Evolutionary conservation across 2,113 vertebrate genomes (phyloP).

Genomic region (crab-eating macaque (Macaca fascicularis)): DNA sequence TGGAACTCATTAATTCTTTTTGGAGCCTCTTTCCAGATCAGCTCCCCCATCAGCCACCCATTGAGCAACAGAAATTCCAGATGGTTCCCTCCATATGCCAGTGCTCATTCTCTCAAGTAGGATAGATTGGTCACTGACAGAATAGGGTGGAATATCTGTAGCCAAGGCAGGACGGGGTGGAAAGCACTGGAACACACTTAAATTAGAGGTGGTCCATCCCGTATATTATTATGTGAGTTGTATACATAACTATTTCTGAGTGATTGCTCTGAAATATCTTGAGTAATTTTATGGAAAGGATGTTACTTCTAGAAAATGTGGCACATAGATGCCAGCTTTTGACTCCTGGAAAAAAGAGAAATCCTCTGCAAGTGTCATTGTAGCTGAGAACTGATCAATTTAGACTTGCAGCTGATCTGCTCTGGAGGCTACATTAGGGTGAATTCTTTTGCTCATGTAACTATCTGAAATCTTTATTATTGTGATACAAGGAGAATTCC

Average conservation of each 20-base stretch:
- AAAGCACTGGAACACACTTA: background rate
- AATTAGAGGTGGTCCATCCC: background rate
- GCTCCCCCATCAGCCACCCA: constrained; percentile 76
- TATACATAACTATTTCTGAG: background rate
- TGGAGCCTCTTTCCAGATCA: constrained; percentile 77
- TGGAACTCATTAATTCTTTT: constrained; percentile 78
- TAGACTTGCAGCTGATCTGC: background rate
- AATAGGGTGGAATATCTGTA: background rate
- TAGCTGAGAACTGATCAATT: background rate
- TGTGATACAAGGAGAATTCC: background rate
- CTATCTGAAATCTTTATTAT: background rate
- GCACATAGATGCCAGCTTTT: background rate
- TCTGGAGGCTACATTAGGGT: background rate
- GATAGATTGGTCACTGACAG: constrained; percentile 74
- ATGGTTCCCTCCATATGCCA: constrained; percentile 79
- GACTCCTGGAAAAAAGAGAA: background rate
- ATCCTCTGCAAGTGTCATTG: background rate
- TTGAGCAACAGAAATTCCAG: constrained; percentile 76
- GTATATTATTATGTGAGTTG: background rate
- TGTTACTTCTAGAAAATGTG: background rate
- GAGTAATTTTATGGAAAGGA: background rate
- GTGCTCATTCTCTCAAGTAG: constrained; percentile 66
- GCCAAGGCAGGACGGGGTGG: background rate
- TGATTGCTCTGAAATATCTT: constrained; percentile 1
- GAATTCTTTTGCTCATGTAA: background rate